A percentile compares a stretch with the other conserved stretches of the same genome.
These are phyloP conservation scores for Ptilorrhoa leucosticta DNA, from an alignment of 2,113 vertebrate species.

Conservation along the genomic window DNA sequence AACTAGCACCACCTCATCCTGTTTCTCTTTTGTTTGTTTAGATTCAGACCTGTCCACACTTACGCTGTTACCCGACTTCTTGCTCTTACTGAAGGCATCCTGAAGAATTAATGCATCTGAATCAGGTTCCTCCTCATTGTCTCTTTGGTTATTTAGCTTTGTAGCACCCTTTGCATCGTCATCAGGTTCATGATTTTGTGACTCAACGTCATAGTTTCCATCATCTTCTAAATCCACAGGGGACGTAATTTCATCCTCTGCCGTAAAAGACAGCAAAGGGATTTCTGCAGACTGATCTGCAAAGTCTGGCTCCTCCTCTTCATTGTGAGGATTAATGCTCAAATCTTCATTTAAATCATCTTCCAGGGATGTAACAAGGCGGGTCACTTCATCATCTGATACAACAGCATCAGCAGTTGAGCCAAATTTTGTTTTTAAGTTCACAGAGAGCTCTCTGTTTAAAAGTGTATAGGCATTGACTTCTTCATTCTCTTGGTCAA, in stretches of 20 bases:
- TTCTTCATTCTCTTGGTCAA: constrained; percentile 51
- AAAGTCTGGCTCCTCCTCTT: constrained; percentile 43
- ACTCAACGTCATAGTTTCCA: neutral
- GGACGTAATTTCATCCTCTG: neutral
- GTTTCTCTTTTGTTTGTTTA: constrained; percentile 53
- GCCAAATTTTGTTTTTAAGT: constrained; percentile 82
- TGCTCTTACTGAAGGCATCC: constrained; percentile 64
- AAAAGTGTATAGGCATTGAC: constrained; percentile 60
- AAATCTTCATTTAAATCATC: constrained; percentile 70
- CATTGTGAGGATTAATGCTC: constrained; percentile 3
- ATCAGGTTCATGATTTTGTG: neutral
- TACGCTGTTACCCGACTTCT: neutral
- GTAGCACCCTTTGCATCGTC: neutral
- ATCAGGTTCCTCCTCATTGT: neutral
- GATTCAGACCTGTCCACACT: constrained; percentile 46
- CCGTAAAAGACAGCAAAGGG: constrained; percentile 68
- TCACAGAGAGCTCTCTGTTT: constrained; percentile 69
- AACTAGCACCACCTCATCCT: neutral
- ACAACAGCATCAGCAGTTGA: constrained; percentile 84
- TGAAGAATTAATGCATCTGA: constrained; percentile 59
- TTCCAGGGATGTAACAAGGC: constrained; percentile 75
- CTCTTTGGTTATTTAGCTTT: constrained; percentile 49
- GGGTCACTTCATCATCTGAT: constrained; percentile 82
- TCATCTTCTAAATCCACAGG: neutral
- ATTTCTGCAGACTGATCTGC: constrained; percentile 47